Conservation (phyloP, 2,888 invertebrate genomes). For the Netelia virgata region DNA sequence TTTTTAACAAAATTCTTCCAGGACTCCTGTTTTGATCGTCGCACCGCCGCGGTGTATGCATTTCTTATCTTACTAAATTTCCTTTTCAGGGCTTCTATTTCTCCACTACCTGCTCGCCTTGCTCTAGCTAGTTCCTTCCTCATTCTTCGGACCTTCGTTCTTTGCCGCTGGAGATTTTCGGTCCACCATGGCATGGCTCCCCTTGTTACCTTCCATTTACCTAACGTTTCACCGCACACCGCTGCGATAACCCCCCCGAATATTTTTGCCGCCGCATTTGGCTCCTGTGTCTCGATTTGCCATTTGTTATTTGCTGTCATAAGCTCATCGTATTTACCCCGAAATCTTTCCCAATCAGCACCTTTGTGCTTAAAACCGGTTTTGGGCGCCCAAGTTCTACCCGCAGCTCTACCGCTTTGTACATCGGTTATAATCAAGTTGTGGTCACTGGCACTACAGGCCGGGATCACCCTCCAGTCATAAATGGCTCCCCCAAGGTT, state of each 20-base stretch:
- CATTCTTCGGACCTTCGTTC: not conserved
- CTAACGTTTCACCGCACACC: not conserved
- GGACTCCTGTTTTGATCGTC: slow-evolving; percentile 9
- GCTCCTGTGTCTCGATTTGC: not conserved
- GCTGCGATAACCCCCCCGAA: not conserved
- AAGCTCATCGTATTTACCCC: not conserved
- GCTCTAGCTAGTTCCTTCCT: slow-evolving; percentile 11
- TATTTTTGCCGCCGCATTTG: not conserved
- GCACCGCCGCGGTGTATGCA: slow-evolving; percentile 2
- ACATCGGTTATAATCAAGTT: not conserved
- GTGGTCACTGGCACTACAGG: not conserved
- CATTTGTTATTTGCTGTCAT: not conserved
- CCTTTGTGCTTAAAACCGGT: not conserved
- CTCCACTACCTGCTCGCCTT: not conserved
- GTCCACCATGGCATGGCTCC: slow-evolving; percentile 33
- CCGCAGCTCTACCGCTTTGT: not conserved
- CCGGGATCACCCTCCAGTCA: not conserved
- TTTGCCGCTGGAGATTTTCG: not conserved
- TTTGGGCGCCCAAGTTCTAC: not conserved
- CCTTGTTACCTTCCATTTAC: not conserved
- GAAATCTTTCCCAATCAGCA: not conserved
- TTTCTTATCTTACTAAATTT: slow-evolving; percentile 20
- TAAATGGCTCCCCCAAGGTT: not conserved
- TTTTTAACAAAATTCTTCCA: slow-evolving; percentile 36
- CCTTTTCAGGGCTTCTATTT: not conserved